These are phyloP conservation scores for Drosophila demipolita DNA, from an alignment of 2,888 invertebrate genomes.

Conservation along the genomic window DNA sequence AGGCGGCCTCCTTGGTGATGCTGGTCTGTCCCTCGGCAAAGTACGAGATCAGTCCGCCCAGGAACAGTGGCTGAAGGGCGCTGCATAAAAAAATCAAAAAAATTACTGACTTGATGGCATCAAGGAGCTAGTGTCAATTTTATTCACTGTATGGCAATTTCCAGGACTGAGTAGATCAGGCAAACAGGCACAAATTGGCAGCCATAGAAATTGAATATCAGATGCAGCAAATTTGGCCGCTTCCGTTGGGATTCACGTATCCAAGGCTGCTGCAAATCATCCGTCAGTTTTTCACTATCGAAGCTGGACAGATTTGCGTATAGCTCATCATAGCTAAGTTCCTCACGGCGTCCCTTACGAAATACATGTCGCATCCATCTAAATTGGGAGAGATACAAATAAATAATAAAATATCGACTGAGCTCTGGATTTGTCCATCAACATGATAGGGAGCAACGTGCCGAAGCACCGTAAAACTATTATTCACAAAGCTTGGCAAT, in stretches of 20 bases:
- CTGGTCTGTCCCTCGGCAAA: slow-evolving; percentile 85
- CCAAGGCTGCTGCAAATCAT: slow-evolving; percentile 86
- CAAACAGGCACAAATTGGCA: slow-evolving; percentile 80
- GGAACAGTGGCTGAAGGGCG: slow-evolving; percentile 88
- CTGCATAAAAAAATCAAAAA: slow-evolving; percentile 83
- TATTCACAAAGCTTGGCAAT: background rate
- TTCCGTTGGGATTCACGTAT: slow-evolving; percentile 75
- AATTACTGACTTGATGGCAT: background rate
- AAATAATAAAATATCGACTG: background rate
- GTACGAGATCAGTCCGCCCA: slow-evolving; percentile 88
- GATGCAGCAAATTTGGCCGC: slow-evolving; percentile 83
- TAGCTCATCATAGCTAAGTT: slow-evolving; percentile 69
- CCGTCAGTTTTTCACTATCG: slow-evolving; percentile 82
- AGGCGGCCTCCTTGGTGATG: slow-evolving; percentile 87
- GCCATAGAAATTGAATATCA: slow-evolving; percentile 85
- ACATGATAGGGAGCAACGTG: background rate
- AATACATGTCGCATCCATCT: slow-evolving; percentile 81
- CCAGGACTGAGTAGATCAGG: slow-evolving; percentile 81
- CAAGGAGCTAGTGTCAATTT: background rate
- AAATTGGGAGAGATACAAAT: background rate
- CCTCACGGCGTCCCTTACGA: slow-evolving; percentile 66
- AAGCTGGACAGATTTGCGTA: slow-evolving; percentile 83
- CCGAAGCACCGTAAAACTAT: background rate
- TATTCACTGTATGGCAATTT: slow-evolving; percentile 80
- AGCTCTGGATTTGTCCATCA: background rate